Evolutionary conservation across 2,888 invertebrate species (phyloP), one percentile per base, ranked within the genome.

Genomic region (Patella depressa): DNA sequence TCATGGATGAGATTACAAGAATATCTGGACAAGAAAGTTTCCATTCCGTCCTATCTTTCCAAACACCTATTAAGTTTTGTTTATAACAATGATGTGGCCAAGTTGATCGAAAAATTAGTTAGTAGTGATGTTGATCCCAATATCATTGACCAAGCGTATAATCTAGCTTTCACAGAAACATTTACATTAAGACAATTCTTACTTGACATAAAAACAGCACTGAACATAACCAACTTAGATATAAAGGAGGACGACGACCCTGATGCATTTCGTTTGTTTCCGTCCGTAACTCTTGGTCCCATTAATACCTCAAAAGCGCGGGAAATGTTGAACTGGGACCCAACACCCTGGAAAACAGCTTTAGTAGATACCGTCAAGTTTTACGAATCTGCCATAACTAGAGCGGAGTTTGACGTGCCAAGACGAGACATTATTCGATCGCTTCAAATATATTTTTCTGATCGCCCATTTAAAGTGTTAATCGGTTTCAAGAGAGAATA

Each of bases 71-170:
- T 92, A 53, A 92, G 92, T 77, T 89, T 92, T 72, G 92, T 92
- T 2, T 92, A 90, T 80, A 91, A 90, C 0, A 87, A 91, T 72
- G 93, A 93, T 81, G 91, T 93, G 4, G 92, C 91, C 12, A 81
- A 86, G 34, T 81, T 90, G 14, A 87, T 92, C 7, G 71, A 85
- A 4, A 78, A 85, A 11, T 81, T 89, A 14, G 77, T 90, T 4
- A 73, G 77, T 12, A 45, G 73, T 19, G 79, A 77, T 54, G 79
- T 83, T 7, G 80, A 85, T 2, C 78, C 80, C 9, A 78, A 73
- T 11, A 78, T 83, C 17, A 57, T 84, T 4, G 88, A 92, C 78
- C 84, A 91, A 59, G 89, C 88, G 0, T 92, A 88, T 83, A 92
- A 93, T 82, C 79, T 92, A 53, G 92, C 91, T n/a, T 88, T 90